Base-by-base conservation (phyloP, 2,113 vertebrate species). In the Ammodramus savannarum region DNA sequence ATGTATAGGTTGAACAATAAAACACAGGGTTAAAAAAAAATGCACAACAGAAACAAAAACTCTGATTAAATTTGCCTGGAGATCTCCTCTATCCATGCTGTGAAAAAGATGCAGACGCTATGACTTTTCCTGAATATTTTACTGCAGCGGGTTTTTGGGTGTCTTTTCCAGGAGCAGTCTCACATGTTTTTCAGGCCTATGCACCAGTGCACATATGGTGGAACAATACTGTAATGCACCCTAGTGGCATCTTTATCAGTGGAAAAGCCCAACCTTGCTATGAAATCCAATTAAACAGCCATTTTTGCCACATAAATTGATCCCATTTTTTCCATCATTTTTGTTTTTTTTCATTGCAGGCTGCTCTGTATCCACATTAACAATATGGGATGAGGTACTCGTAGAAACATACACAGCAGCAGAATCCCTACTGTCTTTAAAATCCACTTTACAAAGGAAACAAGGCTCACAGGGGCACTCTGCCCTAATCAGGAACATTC, bases 201-300 rank as follows among this genome's bases (percentile, higher is more conserved):
- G 90, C 66, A 87, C 54, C 49, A 78, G 65, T 1, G 63, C 78
- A 96, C 97, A 87, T 79, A 91, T 58, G 89, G 85, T 67, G 29
- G 85, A 93, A 87, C 77, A 89, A 54, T 38, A 32, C 94, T 80
- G 67, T 74, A 95, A 74, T 73, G 71, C 63, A 95, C 93, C 93
- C 93, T 32, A 44, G 94, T 91, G 91, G 81, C 95, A 89, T 79
- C 93, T 95, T 97, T 69, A 83, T 91, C 90, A 92, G 91, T 51
- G 49, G 90, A 78, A 95, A 89, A 92, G 81, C 83, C 95, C 96
- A 96, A 74, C 51, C 69, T 87, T 84, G 73, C 87, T 81, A 94
- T 73, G 90, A 95, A 96, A 96, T 87, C 89, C 87, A 96, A 95
- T 91, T 93, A 96, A 93, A 87, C 10, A 72, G 93, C 79, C 79